Evolutionary conservation across 1,140 invertebrate genomes (phyloP).

Genomic region (Akabosia matsudoensis): DNA sequence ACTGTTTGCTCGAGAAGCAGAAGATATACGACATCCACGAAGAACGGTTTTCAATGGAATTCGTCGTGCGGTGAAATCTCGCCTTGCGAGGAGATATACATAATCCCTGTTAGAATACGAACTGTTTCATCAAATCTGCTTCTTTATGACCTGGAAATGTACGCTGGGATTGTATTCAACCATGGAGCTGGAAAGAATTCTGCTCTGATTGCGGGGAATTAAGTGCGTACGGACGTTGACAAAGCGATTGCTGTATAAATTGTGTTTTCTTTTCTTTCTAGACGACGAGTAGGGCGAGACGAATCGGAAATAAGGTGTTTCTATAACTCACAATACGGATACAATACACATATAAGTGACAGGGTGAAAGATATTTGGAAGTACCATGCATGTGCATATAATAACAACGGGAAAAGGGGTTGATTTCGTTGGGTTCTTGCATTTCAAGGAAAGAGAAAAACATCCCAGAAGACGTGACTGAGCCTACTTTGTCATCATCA

Average conservation of each 20-base stretch:
- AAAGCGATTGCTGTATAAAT: neutral
- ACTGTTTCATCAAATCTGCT: neutral
- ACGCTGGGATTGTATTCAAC: neutral
- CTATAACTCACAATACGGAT: too few species aligned
- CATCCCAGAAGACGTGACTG: constrained; percentile 3
- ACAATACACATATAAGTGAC: too few species aligned
- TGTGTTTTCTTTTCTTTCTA: neutral
- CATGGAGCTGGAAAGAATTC: constrained; percentile 3
- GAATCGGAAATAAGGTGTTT: neutral
- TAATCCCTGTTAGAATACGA: neutral
- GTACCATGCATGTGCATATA: neutral
- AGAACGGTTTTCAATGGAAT: too few species aligned
- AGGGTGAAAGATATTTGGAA: neutral
- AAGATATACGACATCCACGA: too few species aligned
- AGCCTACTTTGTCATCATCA: constrained; percentile 12
- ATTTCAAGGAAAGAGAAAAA: neutral
- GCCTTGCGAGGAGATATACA: neutral
- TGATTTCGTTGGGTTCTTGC: constrained; percentile 1
- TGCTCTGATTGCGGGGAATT: constrained; percentile 16
- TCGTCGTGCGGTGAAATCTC: neutral
- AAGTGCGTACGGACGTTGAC: constrained; percentile 16
- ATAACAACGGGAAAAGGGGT: neutral
- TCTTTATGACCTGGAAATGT: neutral
- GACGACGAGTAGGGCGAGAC: neutral
- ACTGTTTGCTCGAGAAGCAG: too few species aligned